Evolutionary conservation across 2,888 invertebrate species (phyloP).

Genomic region (Xestia xanthographa): DNA sequence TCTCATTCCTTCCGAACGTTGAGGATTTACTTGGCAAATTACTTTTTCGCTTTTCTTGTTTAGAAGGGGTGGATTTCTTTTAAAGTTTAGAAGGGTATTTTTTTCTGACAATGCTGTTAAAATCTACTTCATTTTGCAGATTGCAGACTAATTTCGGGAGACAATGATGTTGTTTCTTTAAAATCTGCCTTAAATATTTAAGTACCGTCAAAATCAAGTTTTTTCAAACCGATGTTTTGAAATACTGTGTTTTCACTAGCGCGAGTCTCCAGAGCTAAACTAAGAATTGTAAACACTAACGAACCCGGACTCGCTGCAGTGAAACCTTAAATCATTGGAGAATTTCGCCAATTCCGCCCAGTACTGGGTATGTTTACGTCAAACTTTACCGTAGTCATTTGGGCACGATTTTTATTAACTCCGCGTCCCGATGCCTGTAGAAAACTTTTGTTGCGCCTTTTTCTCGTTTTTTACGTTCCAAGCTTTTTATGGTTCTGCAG

Average conservation of each 20-base stretch:
- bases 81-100: conserved; percentile 56
- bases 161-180: neutral
- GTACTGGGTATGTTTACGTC: conserved; percentile 84
- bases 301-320: conserved; percentile 18
- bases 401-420: conserved; percentile 88
- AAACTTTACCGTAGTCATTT: conserved; percentile 84
- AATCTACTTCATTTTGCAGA: conserved; percentile 40
- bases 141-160: conserved; percentile 29
- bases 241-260: neutral
- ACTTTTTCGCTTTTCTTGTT: conserved; percentile 87
- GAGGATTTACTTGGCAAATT: conserved; percentile 89
- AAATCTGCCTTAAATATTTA: neutral
- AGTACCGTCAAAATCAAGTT: neutral
- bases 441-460: conserved; percentile 76
- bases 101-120: conserved; percentile 38
- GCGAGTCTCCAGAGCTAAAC: neutral
- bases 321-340: conserved; percentile 57
- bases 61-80: conserved; percentile 62
- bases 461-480: conserved; percentile 80
- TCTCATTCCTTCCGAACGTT: conserved; percentile 76
- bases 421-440: conserved; percentile 76
- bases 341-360: conserved; percentile 66
- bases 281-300: conserved; percentile 37
- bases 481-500: conserved; percentile 78
- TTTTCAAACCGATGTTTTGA: neutral